Base-by-base conservation (phyloP, 2,888 invertebrate species). In the Plusia festucae region DNA sequence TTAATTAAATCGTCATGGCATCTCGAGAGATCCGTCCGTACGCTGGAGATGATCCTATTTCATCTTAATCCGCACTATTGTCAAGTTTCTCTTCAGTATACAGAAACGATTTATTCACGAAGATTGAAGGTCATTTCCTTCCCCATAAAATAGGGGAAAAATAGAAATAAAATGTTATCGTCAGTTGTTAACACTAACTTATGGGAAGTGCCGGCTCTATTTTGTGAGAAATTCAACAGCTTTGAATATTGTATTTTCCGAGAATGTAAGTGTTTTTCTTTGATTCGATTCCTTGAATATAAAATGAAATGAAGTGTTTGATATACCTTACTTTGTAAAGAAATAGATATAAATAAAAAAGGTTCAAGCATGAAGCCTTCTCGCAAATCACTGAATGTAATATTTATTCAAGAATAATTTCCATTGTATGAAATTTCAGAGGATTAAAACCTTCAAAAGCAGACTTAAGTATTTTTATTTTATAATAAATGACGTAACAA, bases 111-210 rank as follows among this genome's bases (percentile, higher is more conserved):
- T 51, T 40, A 9, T 34, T 55, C 30, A 58, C 54, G 20, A 49
- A 52, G 44, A 71, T 71, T 30, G 51, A 71, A 76, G 51, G 56
- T 70, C 61, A 62, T 30, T 49, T 4, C 32, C 58, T 18, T 58
- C 60, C 61, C 63, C 68, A 61, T 71, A 68, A 70, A 66, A 57
- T 71, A 60, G 64, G 55, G 60, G 40, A 58, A 62, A 57, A 72
- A 75, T 81, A 76, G 81, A 75, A 72, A 75, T 80, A 74, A 67
- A 73, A 73, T 66, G 65, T 68, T 78, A 71, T 76, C 67, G 56
- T n/a, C 44, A 58, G 58, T 44, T 56, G 62, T 68, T 52, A 30
- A 60, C 34, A 44, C 46, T 59, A 62, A 70, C 27, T 65, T 73
- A 73, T 57, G 52, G 49, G 44, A 30, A 65, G n/a, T 58, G 57